phyloP scores from a whole-genome alignment of 2,113 vertebrate species.

The Odocoileus hemionus region DNA sequence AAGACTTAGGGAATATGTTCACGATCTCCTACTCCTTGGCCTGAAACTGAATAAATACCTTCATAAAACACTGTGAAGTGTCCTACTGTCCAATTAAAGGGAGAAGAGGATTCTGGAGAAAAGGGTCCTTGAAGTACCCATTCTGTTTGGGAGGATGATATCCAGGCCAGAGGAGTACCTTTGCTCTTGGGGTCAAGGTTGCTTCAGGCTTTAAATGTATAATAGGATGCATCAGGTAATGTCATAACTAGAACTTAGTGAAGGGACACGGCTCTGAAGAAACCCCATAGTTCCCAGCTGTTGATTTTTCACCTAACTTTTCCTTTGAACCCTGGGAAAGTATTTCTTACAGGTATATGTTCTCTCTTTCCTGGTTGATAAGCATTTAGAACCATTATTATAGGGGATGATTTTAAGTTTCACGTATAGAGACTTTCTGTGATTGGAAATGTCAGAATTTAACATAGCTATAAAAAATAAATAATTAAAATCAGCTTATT shows the following conservation, averaged over 20 bases:
- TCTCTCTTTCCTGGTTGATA: neutral
- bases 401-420: neutral
- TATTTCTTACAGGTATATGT: neutral
- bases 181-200: neutral
- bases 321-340: neutral
- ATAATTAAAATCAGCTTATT: neutral
- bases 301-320: neutral
- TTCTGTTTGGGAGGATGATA: neutral
- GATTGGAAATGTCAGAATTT: neutral
- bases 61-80: neutral
- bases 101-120: neutral
- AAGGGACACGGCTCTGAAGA: neutral
- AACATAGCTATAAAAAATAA: neutral
- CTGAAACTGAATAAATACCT: neutral
- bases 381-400: constrained; percentile 13
- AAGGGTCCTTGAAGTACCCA: neutral
- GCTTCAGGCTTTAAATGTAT: neutral
- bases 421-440: neutral
- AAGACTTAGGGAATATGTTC: neutral
- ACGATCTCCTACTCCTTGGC: neutral
- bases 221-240: neutral
- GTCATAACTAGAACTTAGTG: neutral
- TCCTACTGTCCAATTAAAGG: neutral
- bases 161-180: neutral
- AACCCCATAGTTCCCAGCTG: neutral